Conservation (phyloP, 2,113 vertebrate genomes). For the Ammospiza nelsoni region DNA sequence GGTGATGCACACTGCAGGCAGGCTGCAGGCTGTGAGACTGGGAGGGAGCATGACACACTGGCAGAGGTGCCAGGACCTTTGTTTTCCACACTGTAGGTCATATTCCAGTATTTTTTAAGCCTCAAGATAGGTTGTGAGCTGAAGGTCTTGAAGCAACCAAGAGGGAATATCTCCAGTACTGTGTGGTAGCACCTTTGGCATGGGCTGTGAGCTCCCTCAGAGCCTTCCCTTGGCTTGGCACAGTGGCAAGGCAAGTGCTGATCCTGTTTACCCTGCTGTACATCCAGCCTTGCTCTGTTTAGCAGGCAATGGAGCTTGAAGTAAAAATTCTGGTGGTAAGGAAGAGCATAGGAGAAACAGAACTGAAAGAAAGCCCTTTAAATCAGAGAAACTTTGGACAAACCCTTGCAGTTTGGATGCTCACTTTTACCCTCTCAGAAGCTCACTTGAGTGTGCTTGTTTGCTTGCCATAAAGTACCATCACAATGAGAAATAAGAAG, state of each 20-base stretch:
- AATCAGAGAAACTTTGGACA: neutral
- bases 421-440: neutral
- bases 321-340: neutral
- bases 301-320: neutral
- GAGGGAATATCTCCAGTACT: neutral
- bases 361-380: neutral
- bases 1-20: neutral
- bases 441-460: neutral
- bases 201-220: neutral
- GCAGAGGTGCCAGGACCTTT: neutral
- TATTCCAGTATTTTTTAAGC: neutral
- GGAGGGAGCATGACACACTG: accelerated
- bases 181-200: neutral
- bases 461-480: neutral
- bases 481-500: neutral
- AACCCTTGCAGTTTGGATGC: neutral
- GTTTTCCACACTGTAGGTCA: neutral
- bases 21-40: neutral
- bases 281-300: neutral
- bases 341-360: neutral
- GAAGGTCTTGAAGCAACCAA: neutral
- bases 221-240: neutral
- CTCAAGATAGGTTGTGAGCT: neutral
- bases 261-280: neutral
- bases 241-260: neutral